Evolutionary conservation across 2,797 vertebrate genomes (phyloP), one percentile per base, ranked within the genome.

Genomic region (Notoglanidium macrostoma): DNA sequence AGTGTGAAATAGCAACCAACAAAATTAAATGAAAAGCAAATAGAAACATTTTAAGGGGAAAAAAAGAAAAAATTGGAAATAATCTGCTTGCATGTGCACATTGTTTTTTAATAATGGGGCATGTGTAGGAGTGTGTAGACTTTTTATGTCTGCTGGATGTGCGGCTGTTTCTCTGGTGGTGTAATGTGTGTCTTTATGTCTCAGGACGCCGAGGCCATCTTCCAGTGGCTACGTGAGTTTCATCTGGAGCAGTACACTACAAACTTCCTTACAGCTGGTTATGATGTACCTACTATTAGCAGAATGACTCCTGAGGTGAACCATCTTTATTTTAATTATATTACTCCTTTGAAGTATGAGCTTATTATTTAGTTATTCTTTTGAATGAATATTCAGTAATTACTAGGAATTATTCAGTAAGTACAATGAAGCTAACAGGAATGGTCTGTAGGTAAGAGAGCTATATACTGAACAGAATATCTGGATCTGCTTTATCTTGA

Each of bases 281-380:
- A 99, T 0, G 98, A 99, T 0, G 97, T 99, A 46, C 97, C 97
- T 0, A 99, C 98, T 81, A 98, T 99, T 94, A 99, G 98, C 93
- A 96, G 98, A 85, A 99, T 99, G 98, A 99, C 98, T 0, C 98
- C 98, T 0, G 98, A 99, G 97, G 98, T 99, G 82, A 87, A 10
- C 32, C 11, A 1, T 19, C 3, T 54, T 51, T 67, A n/a, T 17
- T 10, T 10, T 9, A 17, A 44, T 72, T 11, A 23, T 23, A 70
- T 72, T 74, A 35, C 54, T 17, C 32, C 8, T 1, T 14, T 61
- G 44, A 57, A 79, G 19, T 2, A 9, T 77, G 7, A 29, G 29
- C 7, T 54, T 79, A 35, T 55, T 57, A 55, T 57, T 32, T 51
- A n/a, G 29, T 78, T 32, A 77, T 77, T 55, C 8, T 32, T 6